phyloP scores from a whole-genome alignment of 2,797 vertebrate species.

The Macropodus opercularis region DNA sequence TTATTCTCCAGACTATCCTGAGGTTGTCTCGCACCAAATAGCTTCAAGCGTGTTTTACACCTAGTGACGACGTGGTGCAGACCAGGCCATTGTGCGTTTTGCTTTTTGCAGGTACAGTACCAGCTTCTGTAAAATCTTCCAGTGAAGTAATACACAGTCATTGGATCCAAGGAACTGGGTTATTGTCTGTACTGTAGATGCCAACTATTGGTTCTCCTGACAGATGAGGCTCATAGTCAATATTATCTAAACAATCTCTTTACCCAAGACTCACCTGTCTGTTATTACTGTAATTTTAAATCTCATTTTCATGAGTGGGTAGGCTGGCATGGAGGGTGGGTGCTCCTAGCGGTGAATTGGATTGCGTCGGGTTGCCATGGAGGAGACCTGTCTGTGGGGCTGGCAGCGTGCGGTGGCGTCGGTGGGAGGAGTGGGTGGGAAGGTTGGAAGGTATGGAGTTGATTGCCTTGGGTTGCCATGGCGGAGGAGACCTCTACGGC shows the following conservation, averaged over 20 bases:
- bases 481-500: slow-evolving; percentile 58
- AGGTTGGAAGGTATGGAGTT: slow-evolving; percentile 74
- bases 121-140: slow-evolving; percentile 1
- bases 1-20: not conserved
- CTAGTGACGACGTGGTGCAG: not conserved
- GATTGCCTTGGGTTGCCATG: slow-evolving; percentile 80
- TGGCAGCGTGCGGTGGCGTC: slow-evolving; percentile 54
- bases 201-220: not conserved
- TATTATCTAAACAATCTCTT: slow-evolving; percentile 17
- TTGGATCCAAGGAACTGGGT: not conserved
- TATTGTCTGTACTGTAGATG: not conserved
- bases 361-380: slow-evolving; percentile 67
- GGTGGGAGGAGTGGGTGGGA: slow-evolving; percentile 68
- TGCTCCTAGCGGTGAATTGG: slow-evolving; percentile 74
- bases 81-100: not conserved
- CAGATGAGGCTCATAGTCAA: slow-evolving; percentile 3
- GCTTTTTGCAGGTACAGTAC: not conserved
- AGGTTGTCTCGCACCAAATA: not conserved
- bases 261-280: slow-evolving; percentile 36
- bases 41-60: not conserved
- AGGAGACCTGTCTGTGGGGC: slow-evolving; percentile 60
- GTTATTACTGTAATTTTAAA: slow-evolving; percentile 60
- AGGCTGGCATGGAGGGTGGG: slow-evolving; percentile 41
- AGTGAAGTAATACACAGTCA: not conserved
- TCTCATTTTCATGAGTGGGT: slow-evolving; percentile 62